phyloP scores from a whole-genome alignment of 2,797 vertebrate genomes.

The Sternotherus odoratus region DNA sequence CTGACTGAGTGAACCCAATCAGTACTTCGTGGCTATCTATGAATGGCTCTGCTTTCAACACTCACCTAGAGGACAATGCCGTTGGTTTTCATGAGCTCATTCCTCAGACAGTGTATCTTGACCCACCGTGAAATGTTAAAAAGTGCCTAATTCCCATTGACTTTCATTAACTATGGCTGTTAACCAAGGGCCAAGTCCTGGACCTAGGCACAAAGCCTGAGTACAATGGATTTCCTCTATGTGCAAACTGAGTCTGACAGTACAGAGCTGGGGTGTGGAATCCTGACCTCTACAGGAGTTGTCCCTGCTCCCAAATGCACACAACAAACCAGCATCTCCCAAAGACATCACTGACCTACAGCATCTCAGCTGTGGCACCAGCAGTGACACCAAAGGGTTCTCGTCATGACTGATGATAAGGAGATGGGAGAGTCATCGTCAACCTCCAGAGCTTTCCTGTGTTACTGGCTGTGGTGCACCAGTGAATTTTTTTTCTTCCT shows the following conservation, averaged over 20 bases:
- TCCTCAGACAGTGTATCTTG: background rate
- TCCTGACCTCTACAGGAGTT: background rate
- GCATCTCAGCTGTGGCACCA: background rate
- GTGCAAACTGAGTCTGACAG: background rate
- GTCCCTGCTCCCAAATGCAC: background rate
- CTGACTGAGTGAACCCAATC: background rate
- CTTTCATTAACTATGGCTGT: constrained; percentile 36
- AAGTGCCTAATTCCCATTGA: background rate
- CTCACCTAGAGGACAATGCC: constrained; percentile 24
- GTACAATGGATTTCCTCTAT: background rate
- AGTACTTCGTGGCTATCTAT: background rate
- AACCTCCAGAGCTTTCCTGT: background rate
- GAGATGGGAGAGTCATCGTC: constrained; percentile 7
- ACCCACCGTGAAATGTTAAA: background rate
- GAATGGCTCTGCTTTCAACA: background rate
- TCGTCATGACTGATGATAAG: background rate
- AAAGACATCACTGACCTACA: background rate
- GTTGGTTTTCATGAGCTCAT: constrained; percentile 61
- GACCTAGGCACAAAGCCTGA: constrained; percentile 61
- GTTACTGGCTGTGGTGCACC: constrained; percentile 35
- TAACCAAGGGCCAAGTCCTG: constrained; percentile 32
- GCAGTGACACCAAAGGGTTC: background rate
- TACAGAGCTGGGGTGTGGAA: background rate
- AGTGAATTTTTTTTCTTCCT: constrained; percentile 52
- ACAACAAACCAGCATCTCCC: background rate